Percentiles rank a stretch among this genome's conserved stretches.
Conservation (phyloP, 2,888 invertebrate species). For the Sarcophaga carnaria region DNA sequence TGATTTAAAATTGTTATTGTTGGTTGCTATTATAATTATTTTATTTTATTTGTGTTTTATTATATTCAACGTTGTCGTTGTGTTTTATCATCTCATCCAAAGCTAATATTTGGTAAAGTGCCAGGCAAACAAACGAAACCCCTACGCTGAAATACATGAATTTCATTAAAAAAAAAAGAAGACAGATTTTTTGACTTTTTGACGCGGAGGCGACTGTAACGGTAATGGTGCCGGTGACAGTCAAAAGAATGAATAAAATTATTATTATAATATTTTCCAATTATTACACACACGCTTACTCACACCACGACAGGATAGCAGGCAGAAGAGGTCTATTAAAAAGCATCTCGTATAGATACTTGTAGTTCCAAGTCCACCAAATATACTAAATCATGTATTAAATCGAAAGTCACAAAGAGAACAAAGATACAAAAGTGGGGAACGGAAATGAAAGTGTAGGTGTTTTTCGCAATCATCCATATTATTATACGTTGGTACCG, state of each 20-base stretch:
- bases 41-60: not conserved
- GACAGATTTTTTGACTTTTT: constrained; percentile 8
- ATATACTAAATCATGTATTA: not conserved
- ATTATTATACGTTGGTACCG: too few relatives aligned
- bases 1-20: not conserved
- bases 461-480: constrained; percentile 18
- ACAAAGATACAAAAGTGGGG: not conserved
- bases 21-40: not conserved
- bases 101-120: constrained; percentile 63
- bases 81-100: constrained; percentile 47
- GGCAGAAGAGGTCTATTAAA: too few relatives aligned
- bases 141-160: constrained; percentile 11
- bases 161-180: not conserved
- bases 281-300: not conserved
- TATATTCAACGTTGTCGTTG: constrained; percentile 25
- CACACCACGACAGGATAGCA: not conserved
- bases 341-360: too few relatives aligned
- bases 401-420: not conserved
- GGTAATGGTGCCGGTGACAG: not conserved
- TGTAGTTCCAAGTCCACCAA: too few relatives aligned
- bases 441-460: constrained; percentile 29
- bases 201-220: constrained; percentile 23
- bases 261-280: too few relatives aligned
- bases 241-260: too few relatives aligned
- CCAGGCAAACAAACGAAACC: constrained; percentile 29